These are phyloP conservation scores for Geothlypis trichas DNA, from an alignment of 2,113 vertebrate species.

Conservation along the genomic window DNA sequence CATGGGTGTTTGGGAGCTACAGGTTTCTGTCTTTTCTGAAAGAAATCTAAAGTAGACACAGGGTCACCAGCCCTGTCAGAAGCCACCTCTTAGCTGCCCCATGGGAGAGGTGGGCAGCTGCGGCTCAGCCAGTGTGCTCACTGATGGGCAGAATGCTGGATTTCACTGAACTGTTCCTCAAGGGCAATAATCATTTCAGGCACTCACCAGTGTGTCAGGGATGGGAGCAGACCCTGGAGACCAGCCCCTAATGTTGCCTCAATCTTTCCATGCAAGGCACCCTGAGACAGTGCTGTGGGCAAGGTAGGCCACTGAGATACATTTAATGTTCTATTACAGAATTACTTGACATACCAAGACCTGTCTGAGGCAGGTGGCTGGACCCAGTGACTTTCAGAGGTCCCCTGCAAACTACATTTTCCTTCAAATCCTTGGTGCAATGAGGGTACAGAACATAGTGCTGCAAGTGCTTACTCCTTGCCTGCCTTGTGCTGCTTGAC, in stretches of 20 bases:
- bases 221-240: not conserved
- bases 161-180: not conserved
- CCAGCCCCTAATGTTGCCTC: not conserved
- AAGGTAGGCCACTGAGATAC: not conserved
- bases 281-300: rapidly evolving
- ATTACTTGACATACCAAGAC: not conserved
- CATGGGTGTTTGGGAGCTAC: not conserved
- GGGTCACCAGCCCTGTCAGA: not conserved
- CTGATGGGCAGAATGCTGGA: rapidly evolving
- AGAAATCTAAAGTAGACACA: not conserved
- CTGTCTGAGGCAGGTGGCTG: not conserved
- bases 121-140: not conserved
- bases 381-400: not conserved
- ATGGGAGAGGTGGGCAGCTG: rapidly evolving
- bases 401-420: not conserved
- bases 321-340: not conserved
- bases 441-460: not conserved
- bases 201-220: not conserved
- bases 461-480: not conserved
- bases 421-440: not conserved
- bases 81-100: not conserved
- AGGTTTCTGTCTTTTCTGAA: not conserved
- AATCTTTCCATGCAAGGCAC: not conserved
- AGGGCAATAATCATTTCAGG: not conserved
- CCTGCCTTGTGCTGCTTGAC: not conserved